Evolutionary conservation across 2,888 invertebrate species (phyloP).

Genomic region (Rotaria socialis): DNA sequence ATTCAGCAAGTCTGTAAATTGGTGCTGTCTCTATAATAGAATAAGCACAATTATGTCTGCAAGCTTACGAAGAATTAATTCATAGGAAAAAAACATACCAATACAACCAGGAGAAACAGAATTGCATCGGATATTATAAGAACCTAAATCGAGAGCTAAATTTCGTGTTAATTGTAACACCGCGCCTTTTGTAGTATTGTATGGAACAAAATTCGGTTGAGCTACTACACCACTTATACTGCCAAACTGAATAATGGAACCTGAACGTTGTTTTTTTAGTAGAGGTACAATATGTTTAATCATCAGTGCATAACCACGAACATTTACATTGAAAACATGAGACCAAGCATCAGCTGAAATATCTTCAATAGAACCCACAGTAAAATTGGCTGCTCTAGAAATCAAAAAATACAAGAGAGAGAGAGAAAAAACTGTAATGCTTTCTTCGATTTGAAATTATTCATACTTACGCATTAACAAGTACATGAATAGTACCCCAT

Average conservation of each 20-base stretch:
- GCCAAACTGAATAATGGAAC: conserved; percentile 45
- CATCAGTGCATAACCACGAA: conserved; percentile 44
- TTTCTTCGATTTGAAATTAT: no score
- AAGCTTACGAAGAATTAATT: no score
- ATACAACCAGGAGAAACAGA: conserved; percentile 43
- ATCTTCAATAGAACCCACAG: neutral
- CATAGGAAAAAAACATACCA: no score
- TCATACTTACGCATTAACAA: no score
- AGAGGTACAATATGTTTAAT: conserved; percentile 41
- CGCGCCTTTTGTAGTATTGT: conserved; percentile 47
- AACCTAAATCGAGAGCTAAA: conserved; percentile 47
- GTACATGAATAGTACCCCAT: no score
- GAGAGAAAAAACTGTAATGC: no score
- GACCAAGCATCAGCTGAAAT: neutral
- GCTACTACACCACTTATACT: conserved; percentile 46
- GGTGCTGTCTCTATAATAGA: conserved; percentile 46
- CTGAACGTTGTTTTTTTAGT: conserved; percentile 35
- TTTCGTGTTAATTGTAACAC: conserved; percentile 43
- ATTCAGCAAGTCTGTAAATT: no score
- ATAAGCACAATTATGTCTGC: no score
- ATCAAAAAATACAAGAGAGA: neutral
- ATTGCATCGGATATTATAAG: conserved; percentile 46
- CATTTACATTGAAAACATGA: conserved; percentile 43
- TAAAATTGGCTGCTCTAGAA: neutral
- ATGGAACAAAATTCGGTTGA: conserved; percentile 47